phyloP scores from a whole-genome alignment of 2,113 vertebrate genomes.

The Protobothrops mucrosquamatus region DNA sequence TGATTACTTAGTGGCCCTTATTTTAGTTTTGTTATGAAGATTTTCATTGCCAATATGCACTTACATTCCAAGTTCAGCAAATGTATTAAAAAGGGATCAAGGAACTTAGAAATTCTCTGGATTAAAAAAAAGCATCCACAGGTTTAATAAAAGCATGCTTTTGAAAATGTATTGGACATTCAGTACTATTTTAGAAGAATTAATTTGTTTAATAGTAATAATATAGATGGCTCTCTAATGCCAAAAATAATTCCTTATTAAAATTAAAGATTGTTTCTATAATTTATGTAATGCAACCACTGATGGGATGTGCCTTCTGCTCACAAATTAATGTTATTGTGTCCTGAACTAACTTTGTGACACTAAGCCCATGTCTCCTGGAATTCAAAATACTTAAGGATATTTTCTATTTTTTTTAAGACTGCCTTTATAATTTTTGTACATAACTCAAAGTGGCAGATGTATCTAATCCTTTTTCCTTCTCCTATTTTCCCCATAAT shows the following conservation, averaged over 20 bases:
- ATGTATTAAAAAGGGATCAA: not conserved
- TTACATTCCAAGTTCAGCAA: not conserved
- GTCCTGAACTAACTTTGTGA: not conserved
- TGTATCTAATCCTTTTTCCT: not conserved
- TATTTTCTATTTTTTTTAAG: not conserved
- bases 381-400: slow-evolving; percentile 33
- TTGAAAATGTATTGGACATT: not conserved
- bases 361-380: not conserved
- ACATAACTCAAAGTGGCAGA: not conserved
- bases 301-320: not conserved
- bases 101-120: not conserved
- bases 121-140: slow-evolving; percentile 1
- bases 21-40: not conserved
- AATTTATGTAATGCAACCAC: not conserved
- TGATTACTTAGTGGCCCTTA: not conserved
- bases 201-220: not conserved
- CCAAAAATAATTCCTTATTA: slow-evolving; percentile 11
- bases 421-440: not conserved
- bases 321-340: not conserved
- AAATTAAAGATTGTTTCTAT: not conserved
- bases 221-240: slow-evolving; percentile 53
- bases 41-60: slow-evolving; percentile 51
- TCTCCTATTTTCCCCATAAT: not conserved
- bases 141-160: not conserved
- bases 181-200: not conserved